Conservation (phyloP, 1,140 invertebrate species). For the Pseudachorutes palmiensis region DNA sequence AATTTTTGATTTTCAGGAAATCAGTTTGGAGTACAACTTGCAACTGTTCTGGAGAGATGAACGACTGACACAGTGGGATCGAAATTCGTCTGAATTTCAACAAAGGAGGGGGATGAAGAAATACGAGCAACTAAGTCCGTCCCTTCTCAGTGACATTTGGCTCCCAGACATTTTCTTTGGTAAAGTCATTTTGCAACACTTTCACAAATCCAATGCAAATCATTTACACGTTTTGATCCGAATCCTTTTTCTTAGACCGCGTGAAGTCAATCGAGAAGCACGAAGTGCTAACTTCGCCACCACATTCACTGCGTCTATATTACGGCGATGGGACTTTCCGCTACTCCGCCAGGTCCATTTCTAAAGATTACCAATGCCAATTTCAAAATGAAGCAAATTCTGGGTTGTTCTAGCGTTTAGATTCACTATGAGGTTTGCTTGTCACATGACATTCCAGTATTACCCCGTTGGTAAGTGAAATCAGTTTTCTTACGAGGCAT, state of each 20-base stretch:
- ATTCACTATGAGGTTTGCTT: slow-evolving; percentile 7
- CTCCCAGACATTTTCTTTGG: not conserved
- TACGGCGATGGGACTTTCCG: not conserved
- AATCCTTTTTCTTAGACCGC: too few relatives aligned
- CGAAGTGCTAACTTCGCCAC: not conserved
- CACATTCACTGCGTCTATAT: not conserved
- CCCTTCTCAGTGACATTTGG: slow-evolving; percentile 5
- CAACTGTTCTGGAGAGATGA: slow-evolving; percentile 1
- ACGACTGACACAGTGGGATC: not conserved
- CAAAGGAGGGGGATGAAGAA: not conserved
- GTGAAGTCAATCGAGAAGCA: slow-evolving; percentile 1
- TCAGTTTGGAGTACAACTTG: not conserved
- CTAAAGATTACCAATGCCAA: too few relatives aligned
- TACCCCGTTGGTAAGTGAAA: not conserved
- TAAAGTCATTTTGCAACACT: too few relatives aligned
- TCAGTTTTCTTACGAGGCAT: not conserved
- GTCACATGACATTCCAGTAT: not conserved
- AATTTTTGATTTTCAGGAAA: not conserved
- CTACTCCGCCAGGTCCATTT: not conserved
- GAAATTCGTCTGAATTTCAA: not conserved
- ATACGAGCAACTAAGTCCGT: not conserved
- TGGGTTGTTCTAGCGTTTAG: too few relatives aligned
- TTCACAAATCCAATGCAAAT: too few relatives aligned
- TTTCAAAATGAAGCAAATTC: too few relatives aligned
- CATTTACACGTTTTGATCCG: too few relatives aligned